Evolutionary conservation across 2,888 invertebrate species (phyloP), one percentile per base, ranked within the genome.

Genomic region (Drosophila rubida): DNA sequence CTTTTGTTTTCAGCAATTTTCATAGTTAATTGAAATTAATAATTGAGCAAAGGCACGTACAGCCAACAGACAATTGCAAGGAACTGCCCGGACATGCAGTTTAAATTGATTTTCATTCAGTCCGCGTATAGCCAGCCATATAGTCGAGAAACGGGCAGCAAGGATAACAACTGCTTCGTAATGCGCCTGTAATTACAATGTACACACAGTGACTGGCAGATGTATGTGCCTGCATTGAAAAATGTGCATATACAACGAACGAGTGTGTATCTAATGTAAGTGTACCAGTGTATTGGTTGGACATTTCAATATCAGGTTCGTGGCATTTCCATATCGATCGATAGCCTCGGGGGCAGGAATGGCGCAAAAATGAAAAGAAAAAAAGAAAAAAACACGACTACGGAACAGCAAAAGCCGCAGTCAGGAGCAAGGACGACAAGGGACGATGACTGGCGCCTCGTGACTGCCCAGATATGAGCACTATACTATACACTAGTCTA

Each of bases 311-410:
- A 83, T 72, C 70, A 73, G 73, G 79, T 73, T 84, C 81, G 78
- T 87, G 81, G 82, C 87, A 84, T 83, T 83, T 87, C 45, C 71
- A 84, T 84, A 83, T 83, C 82, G 82, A 83, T 87, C 85, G 58
- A 58, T 55, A 30, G 57, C 19, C 30, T 39, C 16, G 37, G 44
- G 49, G 42, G 45, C 39, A 53, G 27, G 25, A n/a, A 32, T 51
- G 48, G 27, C 42, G 5, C 53, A 41, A 37, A 50, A 37, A 51
- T 39, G 13, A 23, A 44, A 27, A 51, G 14, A 1, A 32, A 25
- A 39, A 23, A 25, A 25, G 46, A 44, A 25, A 41, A 32, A 32
- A 32, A 32, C 4, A 32, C n/a, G 30, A 11, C 30, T 13, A 6
- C 23, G 58, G 46, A 55, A 30, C 51, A 37, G 44, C 32, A 51